Percentiles rank a stretch among this genome's conserved stretches.
Conservation (phyloP, 2,888 invertebrate species). For the Caenorhabditis sp. region DNA sequence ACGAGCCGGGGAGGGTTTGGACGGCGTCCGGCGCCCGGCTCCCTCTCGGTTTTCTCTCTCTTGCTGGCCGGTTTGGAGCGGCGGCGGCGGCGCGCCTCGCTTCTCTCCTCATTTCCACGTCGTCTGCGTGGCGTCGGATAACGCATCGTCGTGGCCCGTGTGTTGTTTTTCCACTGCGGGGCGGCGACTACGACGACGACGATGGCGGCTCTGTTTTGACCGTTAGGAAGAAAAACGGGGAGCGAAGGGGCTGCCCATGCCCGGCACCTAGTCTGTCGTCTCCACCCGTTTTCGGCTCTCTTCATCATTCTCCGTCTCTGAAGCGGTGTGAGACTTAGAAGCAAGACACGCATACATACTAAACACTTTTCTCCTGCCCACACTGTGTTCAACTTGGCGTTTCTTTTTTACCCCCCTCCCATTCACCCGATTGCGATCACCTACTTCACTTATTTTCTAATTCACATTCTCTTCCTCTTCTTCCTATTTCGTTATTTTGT, state of each 20-base stretch:
- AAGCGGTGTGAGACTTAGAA: slow-evolving; percentile 32
- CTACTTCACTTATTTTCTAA: no score
- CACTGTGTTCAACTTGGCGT: slow-evolving; percentile 41
- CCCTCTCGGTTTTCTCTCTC: slow-evolving; percentile 2
- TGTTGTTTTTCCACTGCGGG: slow-evolving; percentile 36
- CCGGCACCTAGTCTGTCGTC: slow-evolving; percentile 15
- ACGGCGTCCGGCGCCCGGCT: background rate
- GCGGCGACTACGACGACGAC: no score
- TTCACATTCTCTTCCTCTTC: no score
- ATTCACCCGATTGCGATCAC: no score
- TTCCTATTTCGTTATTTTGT: no score
- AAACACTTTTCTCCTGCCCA: slow-evolving; percentile 49
- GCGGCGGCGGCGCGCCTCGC: background rate
- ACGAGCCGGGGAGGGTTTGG: slow-evolving; percentile 25
- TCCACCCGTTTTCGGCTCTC: slow-evolving; percentile 8
- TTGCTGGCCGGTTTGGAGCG: background rate
- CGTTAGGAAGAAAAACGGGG: background rate
- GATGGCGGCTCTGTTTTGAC: slow-evolving; percentile 4
- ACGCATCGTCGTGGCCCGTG: slow-evolving; percentile 22
- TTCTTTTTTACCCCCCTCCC: slow-evolving; percentile 3
- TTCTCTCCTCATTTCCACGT: slow-evolving; percentile 30
- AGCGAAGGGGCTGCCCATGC: background rate
- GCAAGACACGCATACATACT: slow-evolving; percentile 63
- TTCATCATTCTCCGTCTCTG: slow-evolving; percentile 23
- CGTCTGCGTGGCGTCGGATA: slow-evolving; percentile 38